Conservation (phyloP, 1,140 invertebrate genomes). For the Diorhabda sublineata region DNA sequence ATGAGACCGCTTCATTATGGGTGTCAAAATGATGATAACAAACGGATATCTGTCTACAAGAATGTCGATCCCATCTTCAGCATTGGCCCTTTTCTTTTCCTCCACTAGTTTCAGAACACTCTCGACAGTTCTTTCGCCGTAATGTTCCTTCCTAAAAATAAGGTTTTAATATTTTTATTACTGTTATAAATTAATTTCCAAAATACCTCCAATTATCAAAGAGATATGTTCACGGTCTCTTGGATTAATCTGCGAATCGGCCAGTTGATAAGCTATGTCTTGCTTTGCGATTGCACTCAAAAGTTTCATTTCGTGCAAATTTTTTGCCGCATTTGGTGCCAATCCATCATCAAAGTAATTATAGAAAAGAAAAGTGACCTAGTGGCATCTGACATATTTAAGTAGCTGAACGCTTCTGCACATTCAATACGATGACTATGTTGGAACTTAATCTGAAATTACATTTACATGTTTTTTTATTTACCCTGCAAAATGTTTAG, state of each 20-base stretch:
- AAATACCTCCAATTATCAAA: conserved; percentile 15
- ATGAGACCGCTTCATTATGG: conserved; percentile 22
- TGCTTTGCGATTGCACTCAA: conserved; percentile 8
- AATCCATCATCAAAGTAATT: conserved; percentile 21
- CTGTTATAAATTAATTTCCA: neutral
- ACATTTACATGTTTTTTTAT: too few relatives aligned
- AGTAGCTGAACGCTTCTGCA: conserved; percentile 21
- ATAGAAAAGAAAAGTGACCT: conserved; percentile 18
- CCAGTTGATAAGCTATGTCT: conserved; percentile 3
- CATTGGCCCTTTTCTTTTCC: conserved; percentile 13
- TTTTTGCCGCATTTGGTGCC: conserved; percentile 16
- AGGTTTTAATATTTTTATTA: neutral
- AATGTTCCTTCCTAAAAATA: conserved; percentile 4
- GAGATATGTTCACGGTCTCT: conserved; percentile 10
- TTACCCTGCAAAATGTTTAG: too few relatives aligned
- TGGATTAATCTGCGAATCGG: conserved; percentile 14
- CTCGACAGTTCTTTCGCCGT: neutral
- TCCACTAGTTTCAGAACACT: conserved; percentile 3
- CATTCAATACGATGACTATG: conserved; percentile 16
- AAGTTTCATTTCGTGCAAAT: conserved; percentile 12
- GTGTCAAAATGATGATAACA: conserved; percentile 23
- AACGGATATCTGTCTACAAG: conserved; percentile 21
- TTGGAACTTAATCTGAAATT: conserved; percentile 12
- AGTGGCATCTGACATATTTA: conserved; percentile 13
- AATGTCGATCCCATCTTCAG: conserved; percentile 12